These are phyloP conservation scores for Chloropsis cyanopogon DNA, from an alignment of 2,113 vertebrate genomes.

Conservation along the genomic window DNA sequence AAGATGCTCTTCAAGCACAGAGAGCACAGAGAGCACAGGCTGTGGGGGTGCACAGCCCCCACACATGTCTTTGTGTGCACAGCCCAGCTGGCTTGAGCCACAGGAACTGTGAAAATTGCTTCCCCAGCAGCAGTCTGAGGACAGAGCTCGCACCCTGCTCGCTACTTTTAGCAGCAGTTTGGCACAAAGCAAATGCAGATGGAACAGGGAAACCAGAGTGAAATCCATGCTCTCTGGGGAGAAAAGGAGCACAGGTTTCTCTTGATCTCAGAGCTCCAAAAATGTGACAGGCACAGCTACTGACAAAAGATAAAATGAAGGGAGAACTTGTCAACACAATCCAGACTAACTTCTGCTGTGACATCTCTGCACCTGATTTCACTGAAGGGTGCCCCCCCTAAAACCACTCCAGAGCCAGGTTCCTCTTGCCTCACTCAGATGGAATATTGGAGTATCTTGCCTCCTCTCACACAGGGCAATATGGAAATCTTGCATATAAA, in stretches of 20 bases:
- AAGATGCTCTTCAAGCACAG: not conserved
- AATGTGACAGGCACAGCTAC: not conserved
- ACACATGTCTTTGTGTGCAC: too few relatives aligned
- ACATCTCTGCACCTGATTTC: not conserved
- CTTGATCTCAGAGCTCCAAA: not conserved
- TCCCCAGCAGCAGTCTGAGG: too few relatives aligned
- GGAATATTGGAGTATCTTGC: not conserved
- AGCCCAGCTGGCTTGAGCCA: too few relatives aligned
- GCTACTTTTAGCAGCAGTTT: too few relatives aligned
- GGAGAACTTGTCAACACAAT: not conserved
- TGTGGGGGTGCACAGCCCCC: too few relatives aligned
- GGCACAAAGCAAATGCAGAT: not conserved
- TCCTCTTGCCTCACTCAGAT: accelerated
- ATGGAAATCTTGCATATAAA: not conserved
- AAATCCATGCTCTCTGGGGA: not conserved
- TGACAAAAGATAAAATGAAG: not conserved
- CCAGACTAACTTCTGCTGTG: not conserved
- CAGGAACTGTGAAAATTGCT: too few relatives aligned
- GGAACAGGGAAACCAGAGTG: not conserved
- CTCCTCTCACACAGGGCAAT: not conserved
- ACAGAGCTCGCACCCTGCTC: too few relatives aligned
- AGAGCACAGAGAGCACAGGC: too few relatives aligned
- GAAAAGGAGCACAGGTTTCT: not conserved
- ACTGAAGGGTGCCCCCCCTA: not conserved
- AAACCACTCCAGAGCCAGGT: not conserved